Evolutionary conservation across 2,113 vertebrate species (phyloP).

Genomic region (Hirundichthys speculiger): DNA sequence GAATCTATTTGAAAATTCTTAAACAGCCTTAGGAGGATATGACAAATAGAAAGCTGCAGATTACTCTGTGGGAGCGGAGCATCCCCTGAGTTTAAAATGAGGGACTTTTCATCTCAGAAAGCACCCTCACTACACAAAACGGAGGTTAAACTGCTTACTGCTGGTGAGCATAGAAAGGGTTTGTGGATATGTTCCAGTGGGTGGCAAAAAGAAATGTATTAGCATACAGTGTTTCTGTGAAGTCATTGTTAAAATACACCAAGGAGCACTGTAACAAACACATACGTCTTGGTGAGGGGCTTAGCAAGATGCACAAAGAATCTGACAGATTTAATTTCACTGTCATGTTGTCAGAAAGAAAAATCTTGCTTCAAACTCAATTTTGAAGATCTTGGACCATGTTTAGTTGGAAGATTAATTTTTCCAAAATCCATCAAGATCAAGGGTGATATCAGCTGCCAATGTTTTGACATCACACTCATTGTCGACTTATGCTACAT

Average conservation of each 20-base stretch:
- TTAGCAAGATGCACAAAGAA: conserved; percentile 26
- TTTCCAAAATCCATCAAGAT: conserved; percentile 29
- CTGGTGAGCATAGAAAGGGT: neutral
- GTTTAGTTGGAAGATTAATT: conserved; percentile 15
- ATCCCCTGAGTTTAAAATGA: conserved; percentile 61
- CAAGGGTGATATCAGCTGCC: conserved; percentile 28
- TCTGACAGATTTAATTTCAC: conserved; percentile 23
- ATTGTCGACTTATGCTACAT: conserved; percentile 47
- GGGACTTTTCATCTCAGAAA: conserved; percentile 51
- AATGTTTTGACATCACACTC: conserved; percentile 54
- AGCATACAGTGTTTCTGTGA: conserved; percentile 14
- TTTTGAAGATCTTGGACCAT: conserved; percentile 1
- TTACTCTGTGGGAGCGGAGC: conserved; percentile 59
- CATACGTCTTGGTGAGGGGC: conserved; percentile 13
- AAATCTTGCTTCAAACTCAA: neutral
- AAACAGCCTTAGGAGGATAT: conserved; percentile 59
- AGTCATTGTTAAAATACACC: conserved; percentile 4
- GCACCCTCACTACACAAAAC: conserved; percentile 36
- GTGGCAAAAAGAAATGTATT: conserved; percentile 12
- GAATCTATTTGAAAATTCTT: conserved; percentile 56
- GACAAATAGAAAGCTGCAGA: conserved; percentile 70
- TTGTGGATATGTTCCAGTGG: neutral
- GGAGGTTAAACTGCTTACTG: conserved; percentile 41
- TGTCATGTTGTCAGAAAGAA: conserved; percentile 1
- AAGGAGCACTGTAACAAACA: conserved; percentile 7